These are phyloP conservation scores for Monochamus alternatus DNA, from an alignment of 2,888 invertebrate genomes.

Conservation along the genomic window DNA sequence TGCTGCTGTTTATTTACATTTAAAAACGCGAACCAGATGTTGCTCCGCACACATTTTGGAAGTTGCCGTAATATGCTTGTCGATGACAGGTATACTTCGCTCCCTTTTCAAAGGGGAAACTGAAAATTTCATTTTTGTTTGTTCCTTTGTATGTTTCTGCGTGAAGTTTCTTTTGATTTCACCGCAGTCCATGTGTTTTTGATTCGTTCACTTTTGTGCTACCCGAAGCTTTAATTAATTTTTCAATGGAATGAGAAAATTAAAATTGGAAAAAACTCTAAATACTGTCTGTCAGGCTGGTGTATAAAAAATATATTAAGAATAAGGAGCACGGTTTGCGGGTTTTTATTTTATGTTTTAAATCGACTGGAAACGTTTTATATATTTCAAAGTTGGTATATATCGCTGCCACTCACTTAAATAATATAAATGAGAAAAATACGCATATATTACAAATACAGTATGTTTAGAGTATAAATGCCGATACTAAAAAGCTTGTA, in stretches of 20 bases:
- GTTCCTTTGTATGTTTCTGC: constrained; percentile 42
- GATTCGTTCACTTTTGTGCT: constrained; percentile 37
- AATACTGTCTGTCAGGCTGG: neutral
- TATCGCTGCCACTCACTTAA: too few species aligned
- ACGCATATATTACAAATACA: too few species aligned
- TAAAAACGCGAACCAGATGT: constrained; percentile 42
- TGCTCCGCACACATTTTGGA: constrained; percentile 36
- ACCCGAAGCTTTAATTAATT: constrained; percentile 35
- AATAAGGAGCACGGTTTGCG: constrained; percentile 11
- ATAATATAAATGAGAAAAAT: too few species aligned
- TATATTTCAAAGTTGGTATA: too few species aligned
- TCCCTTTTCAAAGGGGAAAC: constrained; percentile 45
- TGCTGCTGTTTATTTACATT: constrained; percentile 43
- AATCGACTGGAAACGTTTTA: too few species aligned
- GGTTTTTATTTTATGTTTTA: too few species aligned
- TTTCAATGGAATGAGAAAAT: constrained; percentile 28
- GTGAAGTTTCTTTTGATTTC: constrained; percentile 35
- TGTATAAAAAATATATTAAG: constrained; percentile 2
- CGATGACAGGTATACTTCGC: constrained; percentile 53
- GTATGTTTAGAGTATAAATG: too few species aligned
- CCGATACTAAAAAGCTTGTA: too few species aligned
- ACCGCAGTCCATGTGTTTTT: constrained; percentile 37
- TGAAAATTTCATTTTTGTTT: constrained; percentile 44
- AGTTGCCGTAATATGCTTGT: constrained; percentile 46
- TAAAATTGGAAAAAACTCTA: constrained; percentile 15